Conservation (phyloP, 1,140 invertebrate species). For the Drosophila pachea region DNA sequence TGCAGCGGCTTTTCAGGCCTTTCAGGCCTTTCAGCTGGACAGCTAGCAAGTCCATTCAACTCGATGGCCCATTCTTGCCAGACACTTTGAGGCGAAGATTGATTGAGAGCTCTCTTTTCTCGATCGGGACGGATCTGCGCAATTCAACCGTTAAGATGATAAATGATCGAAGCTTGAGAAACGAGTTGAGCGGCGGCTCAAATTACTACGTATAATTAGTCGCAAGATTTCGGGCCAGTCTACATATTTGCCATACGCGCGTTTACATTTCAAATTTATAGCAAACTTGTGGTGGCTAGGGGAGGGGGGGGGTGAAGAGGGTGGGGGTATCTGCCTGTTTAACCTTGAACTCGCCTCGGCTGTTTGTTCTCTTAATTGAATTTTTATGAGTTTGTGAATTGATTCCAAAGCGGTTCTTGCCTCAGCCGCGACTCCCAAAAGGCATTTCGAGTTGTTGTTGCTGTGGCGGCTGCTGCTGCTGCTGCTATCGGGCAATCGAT, state of each 20-base stretch:
- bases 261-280: constrained; percentile 22
- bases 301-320: neutral
- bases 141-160: constrained; percentile 49
- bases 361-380: constrained; percentile 54
- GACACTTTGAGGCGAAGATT: constrained; percentile 42
- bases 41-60: constrained; percentile 58
- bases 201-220: constrained; percentile 60
- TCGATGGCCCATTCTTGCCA: constrained; percentile 22
- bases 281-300: constrained; percentile 11
- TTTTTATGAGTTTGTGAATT: constrained; percentile 61
- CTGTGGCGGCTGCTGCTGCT: neutral
- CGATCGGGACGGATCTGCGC: constrained; percentile 45
- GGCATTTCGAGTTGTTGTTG: constrained; percentile 31
- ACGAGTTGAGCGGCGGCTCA: constrained; percentile 57
- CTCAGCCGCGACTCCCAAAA: constrained; percentile 28
- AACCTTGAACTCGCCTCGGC: constrained; percentile 59
- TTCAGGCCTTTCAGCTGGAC: neutral
- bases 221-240: constrained; percentile 25
- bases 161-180: constrained; percentile 55
- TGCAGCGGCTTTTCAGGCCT: constrained; percentile 14
- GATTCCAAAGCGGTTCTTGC: constrained; percentile 63
- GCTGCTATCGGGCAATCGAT: constrained; percentile 18
- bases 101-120: constrained; percentile 54
- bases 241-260: constrained; percentile 18
- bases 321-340: constrained; percentile 15